Percentiles rank a stretch among this genome's conserved stretches.
Conservation (phyloP, 2,113 vertebrate genomes). For the Plecotus auritus region DNA sequence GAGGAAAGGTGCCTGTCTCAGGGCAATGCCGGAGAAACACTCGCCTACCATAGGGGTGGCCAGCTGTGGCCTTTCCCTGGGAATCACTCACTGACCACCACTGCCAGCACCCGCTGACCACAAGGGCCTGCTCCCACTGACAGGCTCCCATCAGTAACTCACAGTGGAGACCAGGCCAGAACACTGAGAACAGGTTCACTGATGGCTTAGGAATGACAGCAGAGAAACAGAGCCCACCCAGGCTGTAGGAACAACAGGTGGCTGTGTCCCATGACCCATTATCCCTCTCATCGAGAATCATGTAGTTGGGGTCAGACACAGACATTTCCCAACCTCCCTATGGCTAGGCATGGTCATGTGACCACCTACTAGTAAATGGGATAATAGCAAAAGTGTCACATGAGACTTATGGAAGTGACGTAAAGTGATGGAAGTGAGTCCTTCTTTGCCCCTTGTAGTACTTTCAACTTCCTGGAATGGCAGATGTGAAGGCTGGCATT, state of each 20-base stretch:
- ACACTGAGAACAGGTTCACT: background rate
- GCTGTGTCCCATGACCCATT: background rate
- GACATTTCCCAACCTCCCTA: background rate
- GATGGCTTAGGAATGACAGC: background rate
- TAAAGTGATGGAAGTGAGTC: background rate
- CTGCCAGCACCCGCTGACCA: background rate
- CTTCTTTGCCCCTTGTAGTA: background rate
- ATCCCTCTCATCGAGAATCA: background rate
- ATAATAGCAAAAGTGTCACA: background rate
- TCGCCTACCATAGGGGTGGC: background rate
- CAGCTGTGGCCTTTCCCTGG: background rate
- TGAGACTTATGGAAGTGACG: background rate
- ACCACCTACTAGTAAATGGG: background rate
- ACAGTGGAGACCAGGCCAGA: background rate
- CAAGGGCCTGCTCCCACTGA: background rate
- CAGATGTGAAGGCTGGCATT: background rate
- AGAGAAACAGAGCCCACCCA: background rate
- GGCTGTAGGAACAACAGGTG: background rate
- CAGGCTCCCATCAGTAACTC: background rate
- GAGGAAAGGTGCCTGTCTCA: background rate
- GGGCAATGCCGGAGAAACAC: background rate
- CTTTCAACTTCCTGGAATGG: background rate
- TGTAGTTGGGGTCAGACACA: background rate
- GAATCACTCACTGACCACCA: background rate
- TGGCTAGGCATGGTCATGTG: background rate